Conservation (phyloP, 2,888 invertebrate species). For the Hololepta plana region DNA sequence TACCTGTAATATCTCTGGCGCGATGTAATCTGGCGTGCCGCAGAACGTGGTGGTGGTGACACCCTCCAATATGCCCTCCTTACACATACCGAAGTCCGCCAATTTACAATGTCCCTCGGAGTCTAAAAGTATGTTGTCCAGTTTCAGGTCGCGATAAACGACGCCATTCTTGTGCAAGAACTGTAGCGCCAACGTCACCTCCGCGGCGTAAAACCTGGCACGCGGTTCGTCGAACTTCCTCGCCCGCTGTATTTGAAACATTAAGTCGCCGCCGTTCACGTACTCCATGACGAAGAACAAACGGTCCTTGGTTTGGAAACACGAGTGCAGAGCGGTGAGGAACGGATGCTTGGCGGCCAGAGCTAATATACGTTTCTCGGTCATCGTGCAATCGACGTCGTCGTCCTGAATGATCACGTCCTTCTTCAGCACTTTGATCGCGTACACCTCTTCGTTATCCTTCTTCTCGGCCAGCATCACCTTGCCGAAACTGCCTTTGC, state of each 20-base stretch:
- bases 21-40: constrained; percentile 99
- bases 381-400: constrained; percentile 98
- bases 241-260: constrained; percentile 98
- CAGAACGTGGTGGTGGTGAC: constrained; percentile 92
- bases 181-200: constrained; percentile 93
- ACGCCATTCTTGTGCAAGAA: constrained; percentile 95
- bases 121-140: constrained; percentile 96
- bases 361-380: constrained; percentile 91
- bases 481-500: constrained; percentile 98
- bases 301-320: constrained; percentile 80
- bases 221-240: constrained; percentile 93
- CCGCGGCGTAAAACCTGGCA: constrained; percentile 95
- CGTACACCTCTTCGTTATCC: constrained; percentile 80
- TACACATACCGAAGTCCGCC: constrained; percentile 88
- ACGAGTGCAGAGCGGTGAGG: constrained; percentile 89
- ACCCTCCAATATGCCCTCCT: constrained; percentile 81
- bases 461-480: constrained; percentile 95
- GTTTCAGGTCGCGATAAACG: constrained; percentile 94
- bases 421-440: constrained; percentile 84
- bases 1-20: constrained; percentile 52
- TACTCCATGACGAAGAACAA: constrained; percentile 99
- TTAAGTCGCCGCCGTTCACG: constrained; percentile 95
- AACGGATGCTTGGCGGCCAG: constrained; percentile 97
- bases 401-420: constrained; percentile 97
- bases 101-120: constrained; percentile 89